These are phyloP conservation scores for Lasioglossum villosulum DNA, from an alignment of 2,888 invertebrate genomes.

Conservation along the genomic window DNA sequence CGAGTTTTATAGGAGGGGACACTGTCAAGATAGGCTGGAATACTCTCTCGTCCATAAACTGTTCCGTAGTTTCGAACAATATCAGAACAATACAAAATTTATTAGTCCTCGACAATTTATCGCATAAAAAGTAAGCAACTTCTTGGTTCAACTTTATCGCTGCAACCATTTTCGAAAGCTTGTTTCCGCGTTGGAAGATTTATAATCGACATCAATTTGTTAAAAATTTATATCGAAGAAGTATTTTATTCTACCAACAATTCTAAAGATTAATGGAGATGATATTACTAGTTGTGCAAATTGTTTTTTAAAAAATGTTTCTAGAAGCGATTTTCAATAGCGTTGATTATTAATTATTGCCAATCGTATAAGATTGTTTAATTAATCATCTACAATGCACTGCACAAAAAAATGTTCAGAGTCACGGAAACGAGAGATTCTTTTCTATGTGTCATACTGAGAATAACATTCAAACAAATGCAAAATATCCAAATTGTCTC, in stretches of 20 bases:
- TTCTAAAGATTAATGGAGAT: background rate
- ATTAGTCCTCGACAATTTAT: background rate
- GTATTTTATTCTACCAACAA: background rate
- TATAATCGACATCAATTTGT: background rate
- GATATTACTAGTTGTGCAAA: background rate
- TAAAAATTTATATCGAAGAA: background rate
- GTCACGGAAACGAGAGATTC: background rate
- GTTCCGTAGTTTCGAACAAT: slow-evolving; percentile 46
- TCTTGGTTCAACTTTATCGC: background rate
- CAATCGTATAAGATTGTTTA: background rate
- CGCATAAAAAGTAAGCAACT: background rate
- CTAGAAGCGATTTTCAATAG: background rate
- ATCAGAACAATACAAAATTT: slow-evolving; percentile 41
- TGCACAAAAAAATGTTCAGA: background rate
- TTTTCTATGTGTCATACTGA: background rate
- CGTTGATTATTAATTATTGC: background rate
- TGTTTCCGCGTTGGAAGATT: background rate
- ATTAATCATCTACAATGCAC: background rate
- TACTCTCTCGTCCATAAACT: slow-evolving; percentile 39
- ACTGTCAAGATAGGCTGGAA: slow-evolving; percentile 24
- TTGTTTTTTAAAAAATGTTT: background rate
- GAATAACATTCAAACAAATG: slow-evolving; percentile 56
- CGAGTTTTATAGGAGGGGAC: slow-evolving; percentile 53
- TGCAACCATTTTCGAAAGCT: background rate
- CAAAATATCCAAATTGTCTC: background rate